phyloP scores from a whole-genome alignment of 2,113 vertebrate species.

The Hipposideros armiger region DNA sequence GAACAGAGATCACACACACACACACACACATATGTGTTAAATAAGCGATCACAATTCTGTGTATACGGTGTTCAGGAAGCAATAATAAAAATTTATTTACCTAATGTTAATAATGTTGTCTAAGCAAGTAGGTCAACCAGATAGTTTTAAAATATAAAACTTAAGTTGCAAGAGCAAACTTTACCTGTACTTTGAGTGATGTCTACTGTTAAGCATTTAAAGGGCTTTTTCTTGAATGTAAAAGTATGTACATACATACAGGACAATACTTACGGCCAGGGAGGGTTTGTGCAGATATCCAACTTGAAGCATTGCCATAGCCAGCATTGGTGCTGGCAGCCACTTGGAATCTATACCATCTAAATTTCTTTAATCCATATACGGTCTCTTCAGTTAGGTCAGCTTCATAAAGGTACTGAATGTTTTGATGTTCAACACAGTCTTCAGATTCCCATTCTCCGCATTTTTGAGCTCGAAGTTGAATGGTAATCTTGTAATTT shows the following conservation, averaged over 20 bases:
- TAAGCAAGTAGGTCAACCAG: not conserved
- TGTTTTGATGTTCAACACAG: slow-evolving; percentile 89
- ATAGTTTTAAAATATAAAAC: slow-evolving; percentile 47
- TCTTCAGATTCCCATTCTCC: slow-evolving; percentile 86
- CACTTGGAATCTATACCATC: slow-evolving; percentile 94
- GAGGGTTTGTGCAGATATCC: slow-evolving; percentile 92
- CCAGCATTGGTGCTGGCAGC: slow-evolving; percentile 94
- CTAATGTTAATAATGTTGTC: not conserved
- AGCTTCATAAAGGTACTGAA: slow-evolving; percentile 87
- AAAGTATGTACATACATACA: not conserved
- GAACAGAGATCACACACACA: not conserved
- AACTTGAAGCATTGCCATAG: slow-evolving; percentile 91
- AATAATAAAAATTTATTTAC: slow-evolving; percentile 1
- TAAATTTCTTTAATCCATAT: slow-evolving; percentile 92
- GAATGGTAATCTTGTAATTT: slow-evolving; percentile 92
- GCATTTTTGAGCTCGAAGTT: slow-evolving; percentile 90
- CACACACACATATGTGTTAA: not conserved
- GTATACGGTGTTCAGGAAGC: not conserved
- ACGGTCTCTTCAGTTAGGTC: slow-evolving; percentile 87
- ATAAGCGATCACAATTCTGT: not conserved
- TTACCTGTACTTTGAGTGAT: not conserved
- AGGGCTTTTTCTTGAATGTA: not conserved
- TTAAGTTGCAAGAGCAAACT: not conserved
- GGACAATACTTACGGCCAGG: slow-evolving; percentile 92
- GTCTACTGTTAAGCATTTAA: not conserved